Evolutionary conservation across 2,888 invertebrate genomes (phyloP), one percentile per base, ranked within the genome.

Genomic region (Yponomeuta malinellus): DNA sequence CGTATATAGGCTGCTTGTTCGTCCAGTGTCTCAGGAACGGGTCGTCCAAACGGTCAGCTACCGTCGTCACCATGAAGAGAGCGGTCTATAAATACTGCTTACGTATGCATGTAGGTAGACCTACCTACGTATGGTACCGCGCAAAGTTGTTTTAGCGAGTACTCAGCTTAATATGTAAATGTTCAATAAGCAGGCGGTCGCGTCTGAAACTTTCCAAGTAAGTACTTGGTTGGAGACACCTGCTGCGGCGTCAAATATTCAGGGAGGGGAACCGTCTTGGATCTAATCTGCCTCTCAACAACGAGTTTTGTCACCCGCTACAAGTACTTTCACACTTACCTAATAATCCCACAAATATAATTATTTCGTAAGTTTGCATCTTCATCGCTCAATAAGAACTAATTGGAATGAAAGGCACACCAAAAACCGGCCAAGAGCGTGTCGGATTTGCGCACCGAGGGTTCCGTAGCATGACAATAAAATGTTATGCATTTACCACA

Each of bases 231-330:
- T 59, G 52, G 52, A 59, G 52, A 3, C 52, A 59, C 52, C 52
- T 59, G 52, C 52, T 12, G 52, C 52, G 52, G 52, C 52, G 52
- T 59, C 52, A 59, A 59, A 59, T 59, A 59, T 59, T 59, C 52
- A 59, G 15, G 52, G 15, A 3, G 15, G 52, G 52, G 52, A 59
- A 59, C 52, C 52, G 10, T 52, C 10, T 12, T 52, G 12, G 12
- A 52, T 12, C 52, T 59, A 59, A 59, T 59, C 52, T 59, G 52
- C 52, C 15, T 59, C 5, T 59, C 15, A 15, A 59, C 52, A 15
- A 15, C 52, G 52, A 59, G 52, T 59, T 15, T 59, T 15, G 52
- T 15, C 52, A 59, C 52, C 52, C 52, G 52, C 52, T 59, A 33
- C 33, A 33, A 33, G 33, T 59, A 59, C 52, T 15, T 59, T 59